These are phyloP conservation scores for Caenorhabditis sinica DNA, from an alignment of 2,888 invertebrate species.

Conservation along the genomic window DNA sequence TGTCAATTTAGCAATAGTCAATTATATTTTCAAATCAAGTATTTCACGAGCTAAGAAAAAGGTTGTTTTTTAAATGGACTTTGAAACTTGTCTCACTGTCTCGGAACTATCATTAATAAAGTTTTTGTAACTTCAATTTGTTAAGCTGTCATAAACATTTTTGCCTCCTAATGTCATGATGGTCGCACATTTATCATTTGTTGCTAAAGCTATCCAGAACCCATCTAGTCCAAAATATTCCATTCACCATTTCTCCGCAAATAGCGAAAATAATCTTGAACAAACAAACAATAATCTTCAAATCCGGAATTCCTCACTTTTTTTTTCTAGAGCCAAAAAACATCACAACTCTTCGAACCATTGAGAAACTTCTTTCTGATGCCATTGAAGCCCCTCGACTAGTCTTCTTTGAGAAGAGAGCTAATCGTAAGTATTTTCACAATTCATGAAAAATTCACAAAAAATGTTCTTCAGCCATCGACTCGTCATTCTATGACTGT, in stretches of 20 bases:
- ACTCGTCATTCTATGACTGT: slow-evolving; percentile 75
- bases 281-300: slow-evolving; percentile 25
- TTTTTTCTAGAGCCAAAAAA: slow-evolving; percentile 56
- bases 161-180: too few species aligned
- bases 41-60: too few species aligned
- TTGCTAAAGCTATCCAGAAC: neutral
- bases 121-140: too few species aligned
- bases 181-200: too few species aligned
- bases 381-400: slow-evolving; percentile 57
- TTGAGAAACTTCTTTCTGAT: slow-evolving; percentile 65
- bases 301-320: slow-evolving; percentile 6
- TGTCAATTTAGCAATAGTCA: too few species aligned
- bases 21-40: too few species aligned
- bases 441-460: neutral
- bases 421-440: slow-evolving; percentile 59
- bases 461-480: slow-evolving; percentile 64
- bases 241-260: neutral
- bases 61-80: too few species aligned
- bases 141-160: too few species aligned
- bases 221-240: neutral
- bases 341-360: slow-evolving; percentile 59
- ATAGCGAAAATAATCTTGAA: slow-evolving; percentile 38
- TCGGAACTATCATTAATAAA: too few species aligned
- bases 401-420: slow-evolving; percentile 58
- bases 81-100: too few species aligned